Evolutionary conservation across 2,797 vertebrate species (phyloP).

Genomic region (Syngnathus rostellatus): DNA sequence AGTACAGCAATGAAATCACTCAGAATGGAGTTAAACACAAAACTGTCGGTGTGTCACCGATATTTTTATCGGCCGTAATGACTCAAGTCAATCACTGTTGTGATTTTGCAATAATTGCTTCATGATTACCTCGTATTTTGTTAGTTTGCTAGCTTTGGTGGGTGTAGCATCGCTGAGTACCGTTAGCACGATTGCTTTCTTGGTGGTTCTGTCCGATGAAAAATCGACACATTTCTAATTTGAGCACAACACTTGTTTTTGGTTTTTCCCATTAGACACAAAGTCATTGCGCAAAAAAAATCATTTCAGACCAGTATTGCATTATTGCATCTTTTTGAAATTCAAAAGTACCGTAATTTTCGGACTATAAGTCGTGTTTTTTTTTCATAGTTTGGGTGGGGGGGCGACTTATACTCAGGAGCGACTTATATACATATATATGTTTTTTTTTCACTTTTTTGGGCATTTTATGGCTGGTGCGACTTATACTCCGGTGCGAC

Average conservation of each 20-base stretch:
- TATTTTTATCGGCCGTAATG: neutral
- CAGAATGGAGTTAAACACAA: neutral
- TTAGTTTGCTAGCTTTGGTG: neutral
- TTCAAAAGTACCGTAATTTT: neutral
- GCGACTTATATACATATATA: too few species aligned
- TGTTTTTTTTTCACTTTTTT: too few species aligned
- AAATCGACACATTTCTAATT: neutral
- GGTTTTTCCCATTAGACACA: neutral
- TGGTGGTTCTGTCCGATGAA: neutral
- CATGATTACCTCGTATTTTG: neutral
- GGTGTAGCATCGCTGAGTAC: neutral
- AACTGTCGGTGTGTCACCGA: neutral
- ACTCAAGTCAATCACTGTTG: neutral
- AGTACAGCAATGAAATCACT: neutral
- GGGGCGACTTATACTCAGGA: too few species aligned
- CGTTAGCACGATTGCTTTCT: too few species aligned
- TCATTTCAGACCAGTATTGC: neutral
- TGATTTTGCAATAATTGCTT: conserved; percentile 2
- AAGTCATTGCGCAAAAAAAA: neutral
- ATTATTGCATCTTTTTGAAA: neutral
- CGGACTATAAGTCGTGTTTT: too few species aligned
- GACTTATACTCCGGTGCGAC: too few species aligned
- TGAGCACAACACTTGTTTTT: neutral
- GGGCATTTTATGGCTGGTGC: too few species aligned
- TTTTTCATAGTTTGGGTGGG: too few species aligned